Evolutionary conservation across 1,140 invertebrate species (phyloP).

Genomic region (Trachelipus rathkii): DNA sequence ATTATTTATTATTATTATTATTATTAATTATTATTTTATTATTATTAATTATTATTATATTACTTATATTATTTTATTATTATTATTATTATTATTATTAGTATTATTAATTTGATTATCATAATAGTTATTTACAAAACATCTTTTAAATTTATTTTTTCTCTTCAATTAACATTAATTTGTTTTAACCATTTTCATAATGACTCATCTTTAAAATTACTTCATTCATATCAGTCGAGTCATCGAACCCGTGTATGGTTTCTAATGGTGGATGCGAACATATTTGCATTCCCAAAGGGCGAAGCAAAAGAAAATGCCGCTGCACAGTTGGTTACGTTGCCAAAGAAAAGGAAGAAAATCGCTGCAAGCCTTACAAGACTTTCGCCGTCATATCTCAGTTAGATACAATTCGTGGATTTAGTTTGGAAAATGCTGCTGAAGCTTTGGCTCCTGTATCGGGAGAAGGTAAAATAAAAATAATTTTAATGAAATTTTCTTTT

Average conservation of each 20-base stretch:
- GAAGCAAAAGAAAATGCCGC: slow-evolving; percentile 67
- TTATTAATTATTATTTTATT: too few relatives aligned
- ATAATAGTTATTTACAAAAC: too few relatives aligned
- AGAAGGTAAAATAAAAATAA: slow-evolving; percentile 53
- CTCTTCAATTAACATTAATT: too few relatives aligned
- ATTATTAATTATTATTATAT: too few relatives aligned
- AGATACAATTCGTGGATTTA: slow-evolving; percentile 80
- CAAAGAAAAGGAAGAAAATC: slow-evolving; percentile 63
- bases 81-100: too few relatives aligned
- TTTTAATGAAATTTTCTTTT: too few relatives aligned
- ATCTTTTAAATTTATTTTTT: too few relatives aligned
- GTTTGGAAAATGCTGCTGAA: slow-evolving; percentile 74
- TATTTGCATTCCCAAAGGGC: slow-evolving; percentile 76
- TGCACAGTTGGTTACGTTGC: slow-evolving; percentile 75
- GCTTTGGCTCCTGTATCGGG: slow-evolving; percentile 93
- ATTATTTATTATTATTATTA: too few relatives aligned
- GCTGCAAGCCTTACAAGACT: slow-evolving; percentile 76
- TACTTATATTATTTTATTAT: too few relatives aligned
- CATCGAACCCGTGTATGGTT: slow-evolving; percentile 74
- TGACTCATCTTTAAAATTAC: not conserved
- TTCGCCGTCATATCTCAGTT: slow-evolving; percentile 88
- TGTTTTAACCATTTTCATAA: too few relatives aligned
- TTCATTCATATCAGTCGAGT: not conserved
- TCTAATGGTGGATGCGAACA: slow-evolving; percentile 91
- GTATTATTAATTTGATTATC: too few relatives aligned